Evolutionary conservation across 2,113 vertebrate genomes (phyloP), one percentile per base, ranked within the genome.

Genomic region (Uria aalge): DNA sequence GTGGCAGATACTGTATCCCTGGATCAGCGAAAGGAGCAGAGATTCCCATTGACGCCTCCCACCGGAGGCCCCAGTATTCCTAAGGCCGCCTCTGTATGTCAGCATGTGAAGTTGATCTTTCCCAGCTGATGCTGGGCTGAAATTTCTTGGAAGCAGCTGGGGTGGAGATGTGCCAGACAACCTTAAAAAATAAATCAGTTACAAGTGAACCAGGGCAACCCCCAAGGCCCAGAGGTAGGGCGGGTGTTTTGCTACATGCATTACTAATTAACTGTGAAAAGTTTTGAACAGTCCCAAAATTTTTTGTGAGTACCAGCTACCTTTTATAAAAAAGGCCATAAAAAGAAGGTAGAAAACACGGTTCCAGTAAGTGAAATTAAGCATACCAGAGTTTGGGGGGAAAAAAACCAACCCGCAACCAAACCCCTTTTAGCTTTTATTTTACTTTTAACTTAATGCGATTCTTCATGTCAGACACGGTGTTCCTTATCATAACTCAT

Each of bases 251-350:
- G 95, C 92, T 97, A 96, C 95, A 97, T 84, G 94, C 94, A 91
- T 97, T 97, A 97, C 96, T 97, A 97, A 98, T 97, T 97, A 98
- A 95, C 97, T 98, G 96, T 98, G 97, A 98, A 97, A 98, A 97
- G 94, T 97, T 97, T 96, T 94, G 90, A 98, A 74, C 3, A 11
- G 85, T 96, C 95, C 94, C 94, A 97, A 95, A 84, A 32, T 95
- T 91, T 93, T 96, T 97, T 97, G 90, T 89, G 82, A 96, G 96
- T 88, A 94, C 94, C 94, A 97, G 92, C 96, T 97, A 97, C 96
- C 95, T 97, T 97, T 97, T 97, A 96, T 95, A 91, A 95, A 91
- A 96, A 96, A 76, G 48, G 36, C 74, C 64, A 92, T 97, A 96
- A 97, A 97, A 93, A 79, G 53, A 69, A 91, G 74, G 79, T 71